Conservation (phyloP, 2,113 vertebrate genomes). For the Piprites chloris region DNA sequence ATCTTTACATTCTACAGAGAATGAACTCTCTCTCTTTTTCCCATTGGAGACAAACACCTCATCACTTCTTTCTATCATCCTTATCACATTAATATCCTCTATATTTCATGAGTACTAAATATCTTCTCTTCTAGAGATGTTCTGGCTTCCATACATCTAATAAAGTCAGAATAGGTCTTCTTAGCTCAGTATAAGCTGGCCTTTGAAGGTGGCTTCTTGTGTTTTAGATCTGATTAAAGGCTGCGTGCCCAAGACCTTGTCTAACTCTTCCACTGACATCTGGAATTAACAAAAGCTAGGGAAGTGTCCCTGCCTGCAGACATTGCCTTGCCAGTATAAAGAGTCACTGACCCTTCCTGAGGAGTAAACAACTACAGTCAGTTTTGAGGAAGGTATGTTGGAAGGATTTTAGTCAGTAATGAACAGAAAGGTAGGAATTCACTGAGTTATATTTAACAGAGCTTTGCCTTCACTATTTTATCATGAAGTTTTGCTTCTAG, state of each 20-base stretch:
- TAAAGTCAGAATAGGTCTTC: neutral
- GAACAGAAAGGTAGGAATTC: neutral
- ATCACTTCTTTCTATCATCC: neutral
- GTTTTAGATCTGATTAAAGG: neutral
- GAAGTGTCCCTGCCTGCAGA: neutral
- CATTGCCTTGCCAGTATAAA: neutral
- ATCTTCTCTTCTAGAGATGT: neutral
- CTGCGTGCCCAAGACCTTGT: neutral
- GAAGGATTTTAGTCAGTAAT: neutral
- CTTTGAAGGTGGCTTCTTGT: neutral
- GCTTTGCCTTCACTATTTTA: neutral
- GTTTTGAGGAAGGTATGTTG: neutral
- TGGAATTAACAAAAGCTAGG: neutral
- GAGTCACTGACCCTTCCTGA: neutral
- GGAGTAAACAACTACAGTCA: neutral
- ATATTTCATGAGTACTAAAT: neutral
- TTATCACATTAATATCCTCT: neutral
- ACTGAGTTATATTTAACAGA: neutral
- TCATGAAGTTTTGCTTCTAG: neutral
- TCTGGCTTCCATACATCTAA: neutral
- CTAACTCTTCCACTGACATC: neutral
- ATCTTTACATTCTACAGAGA: neutral
- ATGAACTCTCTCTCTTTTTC: neutral
- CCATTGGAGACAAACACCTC: neutral
- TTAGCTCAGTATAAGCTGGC: neutral